Conservation (phyloP, 2,888 invertebrate species). For the Notodonta dromedarius region DNA sequence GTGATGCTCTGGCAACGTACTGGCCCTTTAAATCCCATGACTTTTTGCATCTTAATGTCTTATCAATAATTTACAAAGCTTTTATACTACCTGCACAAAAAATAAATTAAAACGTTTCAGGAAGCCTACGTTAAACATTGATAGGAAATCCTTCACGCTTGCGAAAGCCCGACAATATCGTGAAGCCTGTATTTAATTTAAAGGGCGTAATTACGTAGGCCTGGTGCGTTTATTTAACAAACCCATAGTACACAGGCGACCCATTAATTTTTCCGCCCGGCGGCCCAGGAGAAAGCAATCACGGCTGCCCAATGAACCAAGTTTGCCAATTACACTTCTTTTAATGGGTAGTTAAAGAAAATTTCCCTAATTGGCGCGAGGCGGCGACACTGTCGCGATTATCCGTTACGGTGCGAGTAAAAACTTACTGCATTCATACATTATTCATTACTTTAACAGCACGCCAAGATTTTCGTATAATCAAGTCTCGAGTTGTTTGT, state of each 20-base stretch:
- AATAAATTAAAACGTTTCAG: neutral
- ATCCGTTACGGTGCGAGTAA: slow-evolving; percentile 39
- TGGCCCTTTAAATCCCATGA: neutral
- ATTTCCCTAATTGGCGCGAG: slow-evolving; percentile 66
- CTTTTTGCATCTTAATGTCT: neutral
- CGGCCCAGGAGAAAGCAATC: slow-evolving; percentile 68
- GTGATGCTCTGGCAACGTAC: neutral
- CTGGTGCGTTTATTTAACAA: slow-evolving; percentile 46
- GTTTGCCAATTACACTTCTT: slow-evolving; percentile 74
- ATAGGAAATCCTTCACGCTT: slow-evolving; percentile 21
- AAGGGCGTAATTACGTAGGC: slow-evolving; percentile 41
- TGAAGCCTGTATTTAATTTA: slow-evolving; percentile 47
- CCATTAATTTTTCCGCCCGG: slow-evolving; percentile 66
- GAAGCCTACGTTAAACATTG: slow-evolving; percentile 4
- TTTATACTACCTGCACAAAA: neutral
- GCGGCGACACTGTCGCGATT: slow-evolving; percentile 51
- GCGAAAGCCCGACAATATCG: slow-evolving; percentile 36
- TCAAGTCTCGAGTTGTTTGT: slow-evolving; percentile 21
- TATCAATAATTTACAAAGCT: neutral
- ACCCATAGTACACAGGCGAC: slow-evolving; percentile 55
- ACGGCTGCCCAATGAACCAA: slow-evolving; percentile 72
- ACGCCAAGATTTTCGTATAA: slow-evolving; percentile 36
- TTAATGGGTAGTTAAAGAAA: slow-evolving; percentile 70
- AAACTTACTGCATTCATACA: slow-evolving; percentile 51
- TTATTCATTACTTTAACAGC: slow-evolving; percentile 45